Evolutionary conservation across 2,888 invertebrate species (phyloP).

Genomic region (Carterocephalus palaemon): DNA sequence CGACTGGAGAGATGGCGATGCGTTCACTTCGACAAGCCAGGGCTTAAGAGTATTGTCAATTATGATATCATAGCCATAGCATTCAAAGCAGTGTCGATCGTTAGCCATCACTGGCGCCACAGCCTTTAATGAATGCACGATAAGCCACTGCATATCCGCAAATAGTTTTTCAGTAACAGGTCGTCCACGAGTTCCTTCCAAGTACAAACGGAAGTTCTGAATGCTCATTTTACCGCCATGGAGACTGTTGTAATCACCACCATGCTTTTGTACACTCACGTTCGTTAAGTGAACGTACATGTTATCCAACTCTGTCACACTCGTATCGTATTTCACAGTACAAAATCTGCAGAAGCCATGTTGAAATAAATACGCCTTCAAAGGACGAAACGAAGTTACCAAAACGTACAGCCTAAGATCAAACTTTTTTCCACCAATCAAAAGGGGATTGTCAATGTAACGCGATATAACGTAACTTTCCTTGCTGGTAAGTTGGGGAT

Average conservation of each 20-base stretch:
- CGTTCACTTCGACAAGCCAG: slow-evolving; percentile 96
- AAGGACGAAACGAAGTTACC: slow-evolving; percentile 94
- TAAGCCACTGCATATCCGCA: slow-evolving; percentile 92
- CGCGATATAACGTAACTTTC: slow-evolving; percentile 97
- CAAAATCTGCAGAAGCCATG: slow-evolving; percentile 98
- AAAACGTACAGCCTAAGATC: slow-evolving; percentile 94
- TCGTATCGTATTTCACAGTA: slow-evolving; percentile 96
- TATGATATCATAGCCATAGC: slow-evolving; percentile 98
- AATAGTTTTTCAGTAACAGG: slow-evolving; percentile 94
- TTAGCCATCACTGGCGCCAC: slow-evolving; percentile 97
- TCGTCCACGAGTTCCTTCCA: slow-evolving; percentile 95
- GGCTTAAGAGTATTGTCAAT: slow-evolving; percentile 96
- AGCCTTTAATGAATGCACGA: slow-evolving; percentile 95
- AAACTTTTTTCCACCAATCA: slow-evolving; percentile 98
- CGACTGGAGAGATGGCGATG: slow-evolving; percentile 95
- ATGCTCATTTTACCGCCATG: slow-evolving; percentile 98
- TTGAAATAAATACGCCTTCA: slow-evolving; percentile 95
- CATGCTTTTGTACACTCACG: slow-evolving; percentile 98
- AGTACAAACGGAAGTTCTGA: slow-evolving; percentile 92
- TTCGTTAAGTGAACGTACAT: slow-evolving; percentile 96
- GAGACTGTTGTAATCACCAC: slow-evolving; percentile 95
- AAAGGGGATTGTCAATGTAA: slow-evolving; percentile 95
- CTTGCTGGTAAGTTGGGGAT: slow-evolving; percentile 85
- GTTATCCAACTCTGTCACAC: slow-evolving; percentile 92
- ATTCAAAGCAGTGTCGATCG: slow-evolving; percentile 95